Conservation (phyloP, 2,113 vertebrate species). For the Lampris megalopsis region DNA sequence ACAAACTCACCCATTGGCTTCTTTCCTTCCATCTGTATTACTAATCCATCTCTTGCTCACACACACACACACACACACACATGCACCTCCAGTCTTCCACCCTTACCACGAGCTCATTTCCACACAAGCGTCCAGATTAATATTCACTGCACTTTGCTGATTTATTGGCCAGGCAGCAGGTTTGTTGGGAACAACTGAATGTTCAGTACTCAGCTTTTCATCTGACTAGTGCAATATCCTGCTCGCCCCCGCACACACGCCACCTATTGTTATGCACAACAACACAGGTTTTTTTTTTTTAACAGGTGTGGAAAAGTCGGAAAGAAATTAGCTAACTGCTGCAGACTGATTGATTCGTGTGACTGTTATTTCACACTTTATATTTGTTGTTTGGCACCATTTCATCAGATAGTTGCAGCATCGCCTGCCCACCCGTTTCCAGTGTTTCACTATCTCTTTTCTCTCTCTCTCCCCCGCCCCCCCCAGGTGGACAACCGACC, state of each 20-base stretch:
- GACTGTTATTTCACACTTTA: background rate
- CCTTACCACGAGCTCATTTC: background rate
- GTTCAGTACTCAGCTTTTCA: slow-evolving; percentile 22
- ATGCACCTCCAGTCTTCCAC: background rate
- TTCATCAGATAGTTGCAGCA: background rate
- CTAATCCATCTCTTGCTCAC: background rate
- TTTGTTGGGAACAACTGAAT: slow-evolving; percentile 40
- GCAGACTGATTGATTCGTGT: background rate
- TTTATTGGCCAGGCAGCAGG: slow-evolving; percentile 65
- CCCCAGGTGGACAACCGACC: slow-evolving; percentile 94
- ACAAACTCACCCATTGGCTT: too few species aligned
- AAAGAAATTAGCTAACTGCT: background rate
- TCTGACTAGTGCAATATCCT: slow-evolving; percentile 58
- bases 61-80: background rate
- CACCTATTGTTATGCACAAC: too few species aligned
- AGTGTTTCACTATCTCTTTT: background rate
- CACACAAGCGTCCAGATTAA: slow-evolving; percentile 27
- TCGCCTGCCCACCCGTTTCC: background rate
- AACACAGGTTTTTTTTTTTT: too few species aligned
- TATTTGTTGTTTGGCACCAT: too few species aligned
- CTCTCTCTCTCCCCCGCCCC: slow-evolving; percentile 32
- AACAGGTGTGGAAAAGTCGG: background rate
- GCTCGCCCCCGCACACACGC: slow-evolving; percentile 22
- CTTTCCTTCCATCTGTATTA: background rate
- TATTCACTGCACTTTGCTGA: slow-evolving; percentile 42